Conservation (phyloP, 2,113 vertebrate species). For the Ariopsis seemanni region DNA sequence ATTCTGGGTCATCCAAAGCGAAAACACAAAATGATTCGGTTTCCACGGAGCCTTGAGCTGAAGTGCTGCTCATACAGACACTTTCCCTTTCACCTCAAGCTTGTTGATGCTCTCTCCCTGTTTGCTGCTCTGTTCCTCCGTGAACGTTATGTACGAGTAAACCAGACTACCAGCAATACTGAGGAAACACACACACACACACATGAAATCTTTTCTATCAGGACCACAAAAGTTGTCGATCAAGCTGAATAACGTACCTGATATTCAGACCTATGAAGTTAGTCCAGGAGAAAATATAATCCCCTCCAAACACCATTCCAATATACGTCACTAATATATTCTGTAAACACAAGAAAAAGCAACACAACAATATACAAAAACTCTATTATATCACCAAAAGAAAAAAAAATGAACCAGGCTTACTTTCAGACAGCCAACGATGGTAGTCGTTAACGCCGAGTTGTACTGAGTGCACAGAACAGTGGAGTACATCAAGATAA, state of each 20-base stretch:
- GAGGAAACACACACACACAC: slow-evolving; percentile 42
- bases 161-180: slow-evolving; percentile 96
- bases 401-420: slow-evolving; percentile 24
- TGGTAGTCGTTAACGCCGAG: slow-evolving; percentile 97
- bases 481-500: slow-evolving; percentile 93
- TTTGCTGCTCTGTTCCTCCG: slow-evolving; percentile 84
- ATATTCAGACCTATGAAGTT: slow-evolving; percentile 97
- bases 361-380: neutral
- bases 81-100: slow-evolving; percentile 55
- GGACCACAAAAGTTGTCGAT: neutral
- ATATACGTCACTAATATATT: slow-evolving; percentile 96
- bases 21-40: slow-evolving; percentile 12
- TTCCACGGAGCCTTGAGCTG: neutral
- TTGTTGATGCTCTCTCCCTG: slow-evolving; percentile 60
- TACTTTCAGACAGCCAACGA: slow-evolving; percentile 96
- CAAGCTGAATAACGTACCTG: slow-evolving; percentile 74
- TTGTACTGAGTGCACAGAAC: slow-evolving; percentile 95
- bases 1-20: neutral
- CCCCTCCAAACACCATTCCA: slow-evolving; percentile 96
- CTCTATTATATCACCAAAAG: neutral
- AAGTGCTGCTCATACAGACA: slow-evolving; percentile 46
- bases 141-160: slow-evolving; percentile 94
- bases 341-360: slow-evolving; percentile 65
- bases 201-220: neutral
- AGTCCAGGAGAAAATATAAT: slow-evolving; percentile 98